phyloP scores from a whole-genome alignment of 2,113 vertebrate genomes.

The Cheirogaleus medius region DNA sequence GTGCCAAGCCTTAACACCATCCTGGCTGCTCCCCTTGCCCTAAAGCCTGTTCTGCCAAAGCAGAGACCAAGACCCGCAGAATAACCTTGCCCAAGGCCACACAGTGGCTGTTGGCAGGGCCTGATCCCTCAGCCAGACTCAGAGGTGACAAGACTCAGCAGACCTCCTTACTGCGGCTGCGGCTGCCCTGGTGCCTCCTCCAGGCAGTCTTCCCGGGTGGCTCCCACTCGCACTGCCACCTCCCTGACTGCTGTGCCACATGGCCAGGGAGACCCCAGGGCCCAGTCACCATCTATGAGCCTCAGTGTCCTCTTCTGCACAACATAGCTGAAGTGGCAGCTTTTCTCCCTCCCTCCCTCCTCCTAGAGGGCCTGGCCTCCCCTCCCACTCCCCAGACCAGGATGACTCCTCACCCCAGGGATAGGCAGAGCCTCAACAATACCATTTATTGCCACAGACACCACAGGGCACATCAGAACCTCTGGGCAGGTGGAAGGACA shows the following conservation, averaged over 20 bases:
- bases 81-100: background rate
- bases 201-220: background rate
- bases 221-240: background rate
- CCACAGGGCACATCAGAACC: background rate
- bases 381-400: background rate
- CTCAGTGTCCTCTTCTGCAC: background rate
- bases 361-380: background rate
- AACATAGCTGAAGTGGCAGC: background rate
- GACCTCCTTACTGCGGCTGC: background rate
- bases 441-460: conserved; percentile 35
- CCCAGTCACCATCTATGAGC: background rate
- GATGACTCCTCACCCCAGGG: background rate
- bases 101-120: background rate
- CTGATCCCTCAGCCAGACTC: background rate
- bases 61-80: background rate
- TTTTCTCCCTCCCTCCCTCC: background rate
- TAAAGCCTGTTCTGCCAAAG: background rate
- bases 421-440: background rate
- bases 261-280: background rate
- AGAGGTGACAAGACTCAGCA: background rate
- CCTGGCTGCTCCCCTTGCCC: background rate
- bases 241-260: background rate
- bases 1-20: background rate
- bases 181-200: background rate
- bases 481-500: background rate